These are phyloP conservation scores for Cylindroiulus punctatus DNA, from an alignment of 2,888 invertebrate genomes.

Conservation along the genomic window DNA sequence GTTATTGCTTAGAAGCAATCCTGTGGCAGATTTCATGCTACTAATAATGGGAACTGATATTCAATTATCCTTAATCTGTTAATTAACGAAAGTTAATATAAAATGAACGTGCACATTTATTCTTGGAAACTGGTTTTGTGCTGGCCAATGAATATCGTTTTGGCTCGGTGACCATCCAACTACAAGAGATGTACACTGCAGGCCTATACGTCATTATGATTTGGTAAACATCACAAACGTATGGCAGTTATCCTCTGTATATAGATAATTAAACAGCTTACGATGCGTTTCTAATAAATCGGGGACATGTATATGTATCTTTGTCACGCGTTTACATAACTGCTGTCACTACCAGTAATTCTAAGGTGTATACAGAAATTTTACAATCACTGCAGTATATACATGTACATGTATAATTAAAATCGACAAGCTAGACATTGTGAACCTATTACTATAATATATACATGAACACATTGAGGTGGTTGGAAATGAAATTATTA, in stretches of 20 bases:
- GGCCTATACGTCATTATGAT: background rate
- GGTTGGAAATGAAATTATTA: no score
- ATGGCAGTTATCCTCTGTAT: background rate
- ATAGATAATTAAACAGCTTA: background rate
- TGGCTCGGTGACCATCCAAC: background rate
- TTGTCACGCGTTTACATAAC: no score
- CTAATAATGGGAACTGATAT: conserved; percentile 26
- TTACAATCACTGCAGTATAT: background rate
- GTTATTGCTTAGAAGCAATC: conserved; percentile 14
- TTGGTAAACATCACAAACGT: background rate
- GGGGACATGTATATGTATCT: no score
- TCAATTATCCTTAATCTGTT: conserved; percentile 21
- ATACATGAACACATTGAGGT: no score
- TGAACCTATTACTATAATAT: no score
- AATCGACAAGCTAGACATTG: no score
- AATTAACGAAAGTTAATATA: conserved; percentile 19
- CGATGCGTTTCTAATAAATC: background rate
- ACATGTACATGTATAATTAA: background rate
- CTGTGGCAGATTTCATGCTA: conserved; percentile 2
- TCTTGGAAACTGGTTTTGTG: background rate
- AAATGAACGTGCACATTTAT: background rate
- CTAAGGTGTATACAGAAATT: no score
- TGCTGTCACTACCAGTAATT: no score
- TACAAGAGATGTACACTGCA: no score
- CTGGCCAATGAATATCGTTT: background rate